Evolutionary conservation across 2,797 vertebrate species (phyloP).

Genomic region (Octomys mimax): DNA sequence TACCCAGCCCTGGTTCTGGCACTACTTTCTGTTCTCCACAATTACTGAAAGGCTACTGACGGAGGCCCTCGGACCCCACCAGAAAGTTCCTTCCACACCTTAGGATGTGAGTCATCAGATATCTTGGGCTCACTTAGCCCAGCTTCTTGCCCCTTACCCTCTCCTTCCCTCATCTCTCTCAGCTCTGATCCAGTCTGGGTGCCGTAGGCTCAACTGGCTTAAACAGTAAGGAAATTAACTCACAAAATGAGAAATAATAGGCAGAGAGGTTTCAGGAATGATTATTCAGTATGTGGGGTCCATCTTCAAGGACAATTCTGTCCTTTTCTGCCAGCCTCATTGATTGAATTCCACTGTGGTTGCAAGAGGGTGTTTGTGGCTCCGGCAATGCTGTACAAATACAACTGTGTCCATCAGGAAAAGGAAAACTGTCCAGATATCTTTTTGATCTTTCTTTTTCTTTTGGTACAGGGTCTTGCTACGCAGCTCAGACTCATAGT

Average conservation of each 20-base stretch:
- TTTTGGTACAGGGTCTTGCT: too few species aligned
- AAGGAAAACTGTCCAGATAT: background rate
- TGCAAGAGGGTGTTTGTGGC: background rate
- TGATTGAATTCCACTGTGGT: background rate
- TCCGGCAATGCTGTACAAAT: background rate
- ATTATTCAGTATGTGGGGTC: background rate
- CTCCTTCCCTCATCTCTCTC: constrained; percentile 60
- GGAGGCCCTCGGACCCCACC: background rate
- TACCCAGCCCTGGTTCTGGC: constrained; percentile 61
- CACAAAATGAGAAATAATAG: constrained; percentile 13
- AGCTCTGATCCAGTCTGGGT: constrained; percentile 40
- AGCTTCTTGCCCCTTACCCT: constrained; percentile 48
- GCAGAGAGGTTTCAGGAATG: background rate
- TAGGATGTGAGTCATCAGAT: constrained; percentile 65
- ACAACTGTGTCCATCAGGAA: background rate
- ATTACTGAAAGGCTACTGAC: constrained; percentile 53
- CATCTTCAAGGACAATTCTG: background rate
- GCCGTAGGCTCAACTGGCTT: constrained; percentile 17
- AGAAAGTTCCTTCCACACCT: constrained; percentile 67
- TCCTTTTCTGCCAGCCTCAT: background rate
- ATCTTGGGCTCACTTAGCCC: constrained; percentile 35
- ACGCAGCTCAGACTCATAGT: too few species aligned
- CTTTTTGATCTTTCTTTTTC: background rate
- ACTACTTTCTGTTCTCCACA: constrained; percentile 48
- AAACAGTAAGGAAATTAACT: constrained; percentile 46